Conservation (phyloP, 2,888 invertebrate genomes). For the Acronicta psi region DNA sequence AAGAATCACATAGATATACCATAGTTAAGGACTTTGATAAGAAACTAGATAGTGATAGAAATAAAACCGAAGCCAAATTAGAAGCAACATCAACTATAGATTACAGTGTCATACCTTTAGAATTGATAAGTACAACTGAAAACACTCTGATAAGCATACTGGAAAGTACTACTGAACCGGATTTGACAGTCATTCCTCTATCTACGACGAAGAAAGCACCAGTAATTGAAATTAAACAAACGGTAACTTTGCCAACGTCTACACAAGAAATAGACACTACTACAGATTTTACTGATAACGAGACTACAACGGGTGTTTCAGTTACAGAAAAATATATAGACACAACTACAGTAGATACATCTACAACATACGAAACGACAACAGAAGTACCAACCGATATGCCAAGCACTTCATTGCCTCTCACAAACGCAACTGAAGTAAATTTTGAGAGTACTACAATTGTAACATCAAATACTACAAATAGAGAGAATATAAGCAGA, state of each 20-base stretch:
- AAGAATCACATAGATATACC: constrained; percentile 78
- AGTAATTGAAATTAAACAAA: constrained; percentile 69
- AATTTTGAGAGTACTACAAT: constrained; percentile 30
- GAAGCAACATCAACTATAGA: constrained; percentile 70
- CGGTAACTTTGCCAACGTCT: constrained; percentile 73
- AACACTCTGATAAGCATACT: constrained; percentile 67
- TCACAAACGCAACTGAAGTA: constrained; percentile 29
- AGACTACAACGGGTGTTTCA: constrained; percentile 44
- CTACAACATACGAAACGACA: constrained; percentile 37
- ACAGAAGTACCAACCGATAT: constrained; percentile 24
- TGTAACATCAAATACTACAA: constrained; percentile 25
- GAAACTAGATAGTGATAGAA: constrained; percentile 46
- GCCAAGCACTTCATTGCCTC: constrained; percentile 31
- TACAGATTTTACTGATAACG: constrained; percentile 48
- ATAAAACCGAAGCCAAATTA: constrained; percentile 54
- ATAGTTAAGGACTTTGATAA: constrained; percentile 65
- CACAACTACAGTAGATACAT: constrained; percentile 32
- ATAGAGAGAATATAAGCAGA: constrained; percentile 35
- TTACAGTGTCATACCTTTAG: constrained; percentile 80
- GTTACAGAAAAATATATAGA: constrained; percentile 31
- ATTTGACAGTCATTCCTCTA: constrained; percentile 82
- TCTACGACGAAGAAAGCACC: constrained; percentile 70
- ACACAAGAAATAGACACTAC: constrained; percentile 55
- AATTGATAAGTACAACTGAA: constrained; percentile 81
- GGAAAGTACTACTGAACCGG: constrained; percentile 77